Base-by-base conservation (phyloP, 2,797 vertebrate genomes). In the Oreortyx pictus region DNA sequence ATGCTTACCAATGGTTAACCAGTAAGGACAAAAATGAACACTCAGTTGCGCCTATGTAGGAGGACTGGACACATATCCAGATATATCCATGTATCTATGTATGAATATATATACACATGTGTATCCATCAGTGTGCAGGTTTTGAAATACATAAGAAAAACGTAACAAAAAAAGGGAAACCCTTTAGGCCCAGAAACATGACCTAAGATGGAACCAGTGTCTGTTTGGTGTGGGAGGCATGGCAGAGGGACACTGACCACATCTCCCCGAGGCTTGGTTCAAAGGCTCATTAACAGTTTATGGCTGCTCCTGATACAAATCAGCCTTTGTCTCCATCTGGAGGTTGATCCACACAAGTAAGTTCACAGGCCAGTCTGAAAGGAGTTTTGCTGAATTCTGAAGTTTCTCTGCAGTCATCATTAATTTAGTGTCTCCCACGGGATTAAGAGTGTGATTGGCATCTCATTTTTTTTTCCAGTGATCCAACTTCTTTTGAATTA, bases 291-390 rank as follows among this genome's bases (percentile, higher is more conserved):
- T 81, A 70, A 24, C 61, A 43, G 37, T 71, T 72, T 61, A 71
- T 49, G 67, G 14, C 29, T 35, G 11, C 24, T 81, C 70, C 82
- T 61, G 54, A 44, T 37, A 52, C 50, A 84, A 75, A 71, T 11
- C 33, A 88, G 39, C 37, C 56, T 95, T 89, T 92, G 79, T 94
- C 93, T 92, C 87, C 89, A 83, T 93, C 90, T 95, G 87, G 84
- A 93, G 85, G 79, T 81, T 74, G 86, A 56, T 47, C 44, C 35
- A 64, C 46, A 52, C n/a, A 68, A 61, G 6, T 44, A 71, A 87
- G 14, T 88, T 64, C 47, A 88, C 50, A 46, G 1, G 27, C n/a
- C 33, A 76, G 35, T 75, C 50, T 78, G 33, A 33, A 78, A 82
- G 43, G 33, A 79, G n/a, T 73, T 94, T 62, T 73, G 35, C 23